Conservation (phyloP, 2,888 invertebrate species). For the Oscheius onirici region DNA sequence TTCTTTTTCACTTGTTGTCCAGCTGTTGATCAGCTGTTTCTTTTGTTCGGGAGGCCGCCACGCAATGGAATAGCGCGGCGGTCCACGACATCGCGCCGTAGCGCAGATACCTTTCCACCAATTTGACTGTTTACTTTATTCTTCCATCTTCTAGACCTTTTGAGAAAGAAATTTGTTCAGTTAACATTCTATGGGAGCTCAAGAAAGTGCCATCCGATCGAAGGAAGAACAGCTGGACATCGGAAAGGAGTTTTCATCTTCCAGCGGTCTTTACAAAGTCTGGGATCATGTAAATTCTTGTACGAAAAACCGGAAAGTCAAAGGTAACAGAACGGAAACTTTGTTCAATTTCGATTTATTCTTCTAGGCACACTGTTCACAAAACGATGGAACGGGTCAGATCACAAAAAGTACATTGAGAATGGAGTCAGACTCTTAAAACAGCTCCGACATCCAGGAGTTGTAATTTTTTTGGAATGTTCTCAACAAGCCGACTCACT, state of each 20-base stretch:
- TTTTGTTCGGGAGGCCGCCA: background rate
- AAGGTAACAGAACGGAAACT: conserved; percentile 19
- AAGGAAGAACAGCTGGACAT: conserved; percentile 15
- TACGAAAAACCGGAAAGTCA: conserved; percentile 19
- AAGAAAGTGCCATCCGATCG: conserved; percentile 14
- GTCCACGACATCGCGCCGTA: conserved; percentile 10
- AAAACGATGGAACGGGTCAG: conserved; percentile 2
- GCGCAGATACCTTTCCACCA: background rate
- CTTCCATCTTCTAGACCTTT: background rate
- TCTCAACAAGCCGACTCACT: background rate
- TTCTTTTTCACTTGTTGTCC: too few relatives aligned
- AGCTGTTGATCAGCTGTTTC: too few relatives aligned
- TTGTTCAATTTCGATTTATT: too few relatives aligned
- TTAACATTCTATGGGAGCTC: conserved; percentile 25
- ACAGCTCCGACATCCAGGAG: conserved; percentile 31
- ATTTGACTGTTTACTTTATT: background rate
- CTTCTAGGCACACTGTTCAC: conserved; percentile 30
- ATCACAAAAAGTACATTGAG: conserved; percentile 23
- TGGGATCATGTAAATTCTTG: conserved; percentile 31
- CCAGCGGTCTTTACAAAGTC: conserved; percentile 15
- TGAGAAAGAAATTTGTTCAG: background rate
- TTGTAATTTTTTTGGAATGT: conserved; percentile 22
- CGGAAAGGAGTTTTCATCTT: conserved; percentile 25
- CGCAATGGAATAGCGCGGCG: conserved; percentile 10
- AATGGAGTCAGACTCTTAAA: conserved; percentile 31